phyloP scores from a whole-genome alignment of 2,113 vertebrate species.

The Periophthalmus modestus region DNA sequence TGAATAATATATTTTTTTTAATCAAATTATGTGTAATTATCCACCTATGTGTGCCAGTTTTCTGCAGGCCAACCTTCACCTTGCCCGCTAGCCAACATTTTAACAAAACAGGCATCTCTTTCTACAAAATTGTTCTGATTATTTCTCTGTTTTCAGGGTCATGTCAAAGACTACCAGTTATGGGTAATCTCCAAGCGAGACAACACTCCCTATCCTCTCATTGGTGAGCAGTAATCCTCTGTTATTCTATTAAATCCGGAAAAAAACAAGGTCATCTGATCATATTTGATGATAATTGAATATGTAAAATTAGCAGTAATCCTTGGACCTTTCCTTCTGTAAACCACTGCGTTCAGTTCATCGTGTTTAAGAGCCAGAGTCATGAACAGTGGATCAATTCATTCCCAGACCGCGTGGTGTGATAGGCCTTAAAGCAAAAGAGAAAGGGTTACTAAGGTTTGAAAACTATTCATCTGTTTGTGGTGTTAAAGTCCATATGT shows the following conservation, averaged over 20 bases:
- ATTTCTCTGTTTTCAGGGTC: conserved; percentile 77
- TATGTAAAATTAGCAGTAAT: neutral
- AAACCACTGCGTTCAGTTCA: neutral
- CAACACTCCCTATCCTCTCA: conserved; percentile 93
- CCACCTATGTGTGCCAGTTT: too few relatives aligned
- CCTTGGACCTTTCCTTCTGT: neutral
- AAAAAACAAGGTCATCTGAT: neutral
- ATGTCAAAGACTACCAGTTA: conserved; percentile 89
- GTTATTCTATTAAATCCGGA: neutral
- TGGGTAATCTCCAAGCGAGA: conserved; percentile 96
- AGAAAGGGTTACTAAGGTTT: neutral
- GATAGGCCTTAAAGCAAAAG: conserved; percentile 1
- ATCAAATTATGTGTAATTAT: too few relatives aligned
- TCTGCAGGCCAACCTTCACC: too few relatives aligned
- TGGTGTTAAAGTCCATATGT: neutral
- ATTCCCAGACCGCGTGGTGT: conserved; percentile 11
- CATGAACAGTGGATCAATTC: conserved; percentile 30
- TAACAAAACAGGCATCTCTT: too few relatives aligned
- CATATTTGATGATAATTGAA: neutral
- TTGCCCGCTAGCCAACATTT: too few relatives aligned
- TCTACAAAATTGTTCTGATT: too few relatives aligned
- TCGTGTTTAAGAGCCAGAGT: neutral
- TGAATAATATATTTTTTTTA: too few relatives aligned
- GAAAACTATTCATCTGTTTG: neutral
- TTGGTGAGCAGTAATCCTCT: conserved; percentile 81